These are phyloP conservation scores for Darevskia mixta DNA, from an alignment of 2,797 vertebrate species.

Conservation along the genomic window DNA sequence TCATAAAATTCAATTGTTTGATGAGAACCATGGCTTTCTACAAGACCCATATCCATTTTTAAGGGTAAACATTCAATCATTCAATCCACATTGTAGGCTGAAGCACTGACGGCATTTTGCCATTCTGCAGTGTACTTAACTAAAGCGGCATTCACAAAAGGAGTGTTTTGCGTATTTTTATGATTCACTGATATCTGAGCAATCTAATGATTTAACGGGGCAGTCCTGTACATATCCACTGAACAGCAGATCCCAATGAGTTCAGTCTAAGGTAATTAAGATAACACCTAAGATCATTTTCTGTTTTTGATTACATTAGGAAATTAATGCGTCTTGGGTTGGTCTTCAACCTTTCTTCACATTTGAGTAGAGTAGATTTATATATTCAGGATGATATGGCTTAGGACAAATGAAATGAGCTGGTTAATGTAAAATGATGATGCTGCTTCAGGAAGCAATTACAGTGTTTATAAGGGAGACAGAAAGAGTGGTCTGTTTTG, in stretches of 20 bases:
- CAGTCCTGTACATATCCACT: not conserved
- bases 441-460: not conserved
- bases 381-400: slow-evolving; percentile 30
- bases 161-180: not conserved
- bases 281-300: not conserved
- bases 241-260: not conserved
- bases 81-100: not conserved
- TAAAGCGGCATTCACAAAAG: not conserved
- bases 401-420: not conserved
- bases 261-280: not conserved
- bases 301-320: not conserved
- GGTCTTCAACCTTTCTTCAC: not conserved
- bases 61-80: no score
- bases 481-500: not conserved
- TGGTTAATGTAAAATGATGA: slow-evolving; percentile 14
- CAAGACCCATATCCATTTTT: no score
- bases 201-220: not conserved
- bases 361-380: not conserved
- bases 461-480: not conserved
- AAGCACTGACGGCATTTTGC: not conserved
- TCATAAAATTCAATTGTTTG: no score
- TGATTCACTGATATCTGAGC: not conserved
- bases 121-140: not conserved
- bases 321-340: not conserved
- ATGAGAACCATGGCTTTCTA: no score